Percentiles rank a stretch among this genome's conserved stretches.
These are phyloP conservation scores for Cantharis flavilabris DNA, from an alignment of 2,888 invertebrate species.

Conservation along the genomic window DNA sequence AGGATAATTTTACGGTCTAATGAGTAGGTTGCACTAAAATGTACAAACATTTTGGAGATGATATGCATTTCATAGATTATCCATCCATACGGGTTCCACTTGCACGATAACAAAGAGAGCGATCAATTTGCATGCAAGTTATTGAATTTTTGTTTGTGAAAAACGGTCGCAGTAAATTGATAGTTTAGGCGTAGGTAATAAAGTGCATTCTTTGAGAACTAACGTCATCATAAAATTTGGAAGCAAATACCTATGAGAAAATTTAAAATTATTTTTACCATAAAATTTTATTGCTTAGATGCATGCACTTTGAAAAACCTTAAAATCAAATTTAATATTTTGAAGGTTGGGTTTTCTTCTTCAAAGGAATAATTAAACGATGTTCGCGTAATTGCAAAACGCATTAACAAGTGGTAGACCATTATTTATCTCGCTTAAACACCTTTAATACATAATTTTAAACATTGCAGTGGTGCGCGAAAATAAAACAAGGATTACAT, in stretches of 20 bases:
- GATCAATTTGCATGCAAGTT: background rate
- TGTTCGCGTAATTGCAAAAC: background rate
- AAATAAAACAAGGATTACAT: background rate
- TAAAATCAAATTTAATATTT: background rate
- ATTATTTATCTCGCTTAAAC: background rate
- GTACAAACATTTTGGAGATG: constrained; percentile 8
- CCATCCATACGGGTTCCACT: background rate
- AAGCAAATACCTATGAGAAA: background rate
- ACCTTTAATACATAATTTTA: background rate
- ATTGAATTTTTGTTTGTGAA: background rate
- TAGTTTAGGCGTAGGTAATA: background rate
- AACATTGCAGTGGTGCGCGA: background rate
- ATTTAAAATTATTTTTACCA: background rate
- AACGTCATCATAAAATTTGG: background rate
- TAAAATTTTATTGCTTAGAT: background rate
- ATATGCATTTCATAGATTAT: constrained; percentile 17
- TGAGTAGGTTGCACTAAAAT: constrained; percentile 22
- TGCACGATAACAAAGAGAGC: background rate
- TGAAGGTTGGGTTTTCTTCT: background rate
- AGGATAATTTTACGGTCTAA: constrained; percentile 31
- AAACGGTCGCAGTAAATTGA: background rate
- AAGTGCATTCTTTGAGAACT: background rate
- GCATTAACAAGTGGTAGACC: background rate
- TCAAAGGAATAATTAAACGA: background rate
- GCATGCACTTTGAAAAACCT: background rate